A percentile compares a stretch with the other conserved stretches of the same genome.
Conservation (phyloP, 2,797 vertebrate species). For the Gambelia wislizenii region DNA sequence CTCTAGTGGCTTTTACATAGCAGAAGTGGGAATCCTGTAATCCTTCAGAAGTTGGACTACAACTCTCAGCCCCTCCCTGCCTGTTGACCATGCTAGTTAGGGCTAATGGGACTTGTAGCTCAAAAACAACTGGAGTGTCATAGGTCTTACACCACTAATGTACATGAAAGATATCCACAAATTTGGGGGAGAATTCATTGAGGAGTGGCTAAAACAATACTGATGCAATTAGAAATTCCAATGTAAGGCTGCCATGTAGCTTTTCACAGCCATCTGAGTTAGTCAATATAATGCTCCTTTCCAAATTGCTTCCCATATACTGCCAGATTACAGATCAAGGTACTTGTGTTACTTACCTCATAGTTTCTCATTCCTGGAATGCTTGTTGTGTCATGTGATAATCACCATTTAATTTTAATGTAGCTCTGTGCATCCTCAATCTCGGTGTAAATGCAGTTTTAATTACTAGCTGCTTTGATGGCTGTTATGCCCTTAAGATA, state of each 20-base stretch:
- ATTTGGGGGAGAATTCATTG: neutral
- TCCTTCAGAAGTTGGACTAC: neutral
- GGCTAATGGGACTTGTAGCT: neutral
- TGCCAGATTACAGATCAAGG: neutral
- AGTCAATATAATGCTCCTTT: neutral
- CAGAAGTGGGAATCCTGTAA: neutral
- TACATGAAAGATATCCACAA: constrained; percentile 48
- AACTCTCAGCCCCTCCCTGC: neutral
- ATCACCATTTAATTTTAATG: constrained; percentile 57
- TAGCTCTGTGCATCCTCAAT: constrained; percentile 43
- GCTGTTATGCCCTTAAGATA: constrained; percentile 61
- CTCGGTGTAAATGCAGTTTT: constrained; percentile 56
- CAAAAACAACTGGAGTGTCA: neutral
- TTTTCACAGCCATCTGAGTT: constrained; percentile 19
- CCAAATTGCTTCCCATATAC: neutral
- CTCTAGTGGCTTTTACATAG: neutral
- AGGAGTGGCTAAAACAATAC: neutral
- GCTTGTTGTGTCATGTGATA: constrained; percentile 54
- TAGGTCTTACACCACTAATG: constrained; percentile 17
- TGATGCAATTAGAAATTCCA: constrained; percentile 34
- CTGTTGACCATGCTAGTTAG: neutral
- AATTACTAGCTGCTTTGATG: constrained; percentile 68
- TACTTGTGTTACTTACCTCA: neutral
- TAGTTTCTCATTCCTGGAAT: constrained; percentile 32
- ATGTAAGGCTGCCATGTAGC: constrained; percentile 47